phyloP scores from a whole-genome alignment of 2,113 vertebrate genomes.

The Cynoglossus semilaevis region DNA sequence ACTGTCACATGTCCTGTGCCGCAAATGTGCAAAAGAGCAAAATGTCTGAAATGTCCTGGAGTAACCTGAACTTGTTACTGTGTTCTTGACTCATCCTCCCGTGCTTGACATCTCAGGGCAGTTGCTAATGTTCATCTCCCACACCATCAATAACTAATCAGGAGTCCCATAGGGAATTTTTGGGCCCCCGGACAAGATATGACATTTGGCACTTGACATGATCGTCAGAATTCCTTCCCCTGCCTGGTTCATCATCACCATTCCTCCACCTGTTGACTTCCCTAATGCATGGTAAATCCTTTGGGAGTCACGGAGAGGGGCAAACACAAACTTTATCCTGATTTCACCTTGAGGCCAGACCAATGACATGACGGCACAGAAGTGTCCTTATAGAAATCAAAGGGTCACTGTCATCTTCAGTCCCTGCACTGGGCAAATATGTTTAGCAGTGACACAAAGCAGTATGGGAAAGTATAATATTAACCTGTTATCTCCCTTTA shows the following conservation, averaged over 20 bases:
- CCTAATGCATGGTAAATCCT: slow-evolving; percentile 27
- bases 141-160: slow-evolving; percentile 50
- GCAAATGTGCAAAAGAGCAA: slow-evolving; percentile 5
- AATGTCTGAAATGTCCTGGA: slow-evolving; percentile 20
- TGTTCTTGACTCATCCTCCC: slow-evolving; percentile 32
- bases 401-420: not conserved
- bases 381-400: slow-evolving; percentile 32
- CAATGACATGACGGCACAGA: slow-evolving; percentile 3
- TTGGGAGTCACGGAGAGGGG: slow-evolving; percentile 12
- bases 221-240: slow-evolving; percentile 46
- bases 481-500: too few species aligned
- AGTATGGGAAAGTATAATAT: too few species aligned
- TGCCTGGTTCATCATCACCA: slow-evolving; percentile 23
- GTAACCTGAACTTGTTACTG: slow-evolving; percentile 23
- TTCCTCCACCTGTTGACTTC: slow-evolving; percentile 55
- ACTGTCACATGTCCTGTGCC: not conserved
- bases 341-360: slow-evolving; percentile 47
- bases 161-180: slow-evolving; percentile 31
- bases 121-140: slow-evolving; percentile 56
- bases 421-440: slow-evolving; percentile 13
- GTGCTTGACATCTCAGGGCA: slow-evolving; percentile 25
- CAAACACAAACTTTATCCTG: slow-evolving; percentile 36
- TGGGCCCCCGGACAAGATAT: slow-evolving; percentile 12
- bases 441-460: slow-evolving; percentile 10
- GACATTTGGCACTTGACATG: slow-evolving; percentile 36